A percentile compares a stretch with the other conserved stretches of the same genome.
These are phyloP conservation scores for Pomatorhinus ruficollis DNA, from an alignment of 2,113 vertebrate genomes.

Conservation along the genomic window DNA sequence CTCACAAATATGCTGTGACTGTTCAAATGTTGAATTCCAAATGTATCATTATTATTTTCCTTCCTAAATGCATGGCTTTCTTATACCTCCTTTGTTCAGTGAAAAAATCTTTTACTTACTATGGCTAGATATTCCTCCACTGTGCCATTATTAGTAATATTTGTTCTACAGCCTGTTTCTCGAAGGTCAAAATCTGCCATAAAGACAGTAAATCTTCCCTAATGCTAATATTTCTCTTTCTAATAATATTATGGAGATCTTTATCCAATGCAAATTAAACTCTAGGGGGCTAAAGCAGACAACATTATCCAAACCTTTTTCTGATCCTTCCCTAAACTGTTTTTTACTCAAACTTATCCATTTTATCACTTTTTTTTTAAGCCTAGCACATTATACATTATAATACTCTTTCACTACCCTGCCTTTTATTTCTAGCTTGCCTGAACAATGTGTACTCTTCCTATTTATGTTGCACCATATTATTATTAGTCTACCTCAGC, in stretches of 20 bases:
- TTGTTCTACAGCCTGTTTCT: slow-evolving; percentile 32
- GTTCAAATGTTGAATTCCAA: not conserved
- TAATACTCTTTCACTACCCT: not conserved
- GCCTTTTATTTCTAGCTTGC: not conserved
- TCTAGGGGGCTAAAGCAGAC: slow-evolving; percentile 22
- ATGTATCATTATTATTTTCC: not conserved
- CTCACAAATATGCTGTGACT: not conserved
- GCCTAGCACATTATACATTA: not conserved
- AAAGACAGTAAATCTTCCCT: slow-evolving; percentile 20
- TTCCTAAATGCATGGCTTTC: not conserved
- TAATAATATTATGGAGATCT: slow-evolving; percentile 36
- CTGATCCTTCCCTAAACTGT: not conserved
- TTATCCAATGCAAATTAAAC: slow-evolving; percentile 36
- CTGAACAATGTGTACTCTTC: not conserved
- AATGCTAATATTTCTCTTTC: slow-evolving; percentile 56
- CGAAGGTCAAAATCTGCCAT: slow-evolving; percentile 37
- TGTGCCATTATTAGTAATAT: not conserved
- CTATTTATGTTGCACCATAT: not conserved
- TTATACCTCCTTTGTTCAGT: not conserved
- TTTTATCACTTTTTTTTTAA: not conserved
- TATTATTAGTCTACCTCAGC: not conserved
- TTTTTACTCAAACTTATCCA: not conserved
- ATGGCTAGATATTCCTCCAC: not conserved
- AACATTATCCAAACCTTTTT: not conserved
- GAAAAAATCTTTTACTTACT: not conserved